Conservation (phyloP, 23 tunicate species). For the Halocynthia aurantium region DNA sequence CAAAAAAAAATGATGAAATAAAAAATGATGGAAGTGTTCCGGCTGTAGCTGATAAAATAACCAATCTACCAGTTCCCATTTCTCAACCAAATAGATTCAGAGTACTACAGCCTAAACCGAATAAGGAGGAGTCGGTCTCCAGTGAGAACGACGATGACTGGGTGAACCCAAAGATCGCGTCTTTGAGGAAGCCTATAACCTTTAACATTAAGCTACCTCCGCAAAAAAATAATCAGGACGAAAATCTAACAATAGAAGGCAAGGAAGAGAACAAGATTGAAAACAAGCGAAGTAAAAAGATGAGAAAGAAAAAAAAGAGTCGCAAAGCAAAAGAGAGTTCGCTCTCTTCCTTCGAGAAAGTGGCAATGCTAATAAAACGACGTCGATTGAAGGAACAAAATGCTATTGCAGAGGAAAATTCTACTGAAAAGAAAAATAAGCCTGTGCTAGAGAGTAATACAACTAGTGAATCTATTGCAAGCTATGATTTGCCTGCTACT, state of each 20-base stretch:
- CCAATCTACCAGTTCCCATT: too few species aligned
- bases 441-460: too few species aligned
- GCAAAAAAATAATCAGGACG: constrained; percentile 2
- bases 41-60: too few species aligned
- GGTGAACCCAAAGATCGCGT: neutral
- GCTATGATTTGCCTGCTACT: too few species aligned
- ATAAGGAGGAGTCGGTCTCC: neutral
- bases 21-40: too few species aligned
- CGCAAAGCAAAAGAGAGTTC: neutral
- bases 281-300: neutral
- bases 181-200: constrained; percentile 9
- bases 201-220: constrained; percentile 24
- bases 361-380: constrained; percentile 1
- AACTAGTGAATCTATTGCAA: too few species aligned
- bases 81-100: neutral
- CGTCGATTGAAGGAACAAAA: neutral
- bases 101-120: constrained; percentile 6
- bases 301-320: neutral
- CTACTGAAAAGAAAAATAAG: too few species aligned
- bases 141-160: constrained; percentile 23
- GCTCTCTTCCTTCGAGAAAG: constrained; percentile 7
- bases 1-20: too few species aligned
- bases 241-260: neutral
- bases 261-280: neutral
- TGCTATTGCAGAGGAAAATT: too few species aligned